These are phyloP conservation scores for Parapristionchus giblindavisi DNA, from an alignment of 2,888 invertebrate genomes.

Conservation along the genomic window DNA sequence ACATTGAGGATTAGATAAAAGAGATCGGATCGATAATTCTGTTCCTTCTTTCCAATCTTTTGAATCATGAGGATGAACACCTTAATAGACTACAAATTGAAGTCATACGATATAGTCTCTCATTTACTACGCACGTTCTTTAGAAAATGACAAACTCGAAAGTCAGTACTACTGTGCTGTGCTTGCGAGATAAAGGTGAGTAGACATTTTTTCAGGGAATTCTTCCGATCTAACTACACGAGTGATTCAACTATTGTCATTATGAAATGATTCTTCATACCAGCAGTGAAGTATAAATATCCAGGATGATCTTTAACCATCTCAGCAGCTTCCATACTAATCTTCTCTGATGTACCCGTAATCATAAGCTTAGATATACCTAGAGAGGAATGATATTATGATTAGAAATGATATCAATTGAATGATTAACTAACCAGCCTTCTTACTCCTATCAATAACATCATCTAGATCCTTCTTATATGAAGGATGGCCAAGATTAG, in stretches of 20 bases:
- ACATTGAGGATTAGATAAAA: constrained; percentile 81
- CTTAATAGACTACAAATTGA: constrained; percentile 41
- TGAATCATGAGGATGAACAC: constrained; percentile 68
- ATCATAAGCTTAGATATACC: constrained; percentile 65
- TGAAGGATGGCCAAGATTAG: constrained; percentile 63
- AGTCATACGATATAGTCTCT: neutral
- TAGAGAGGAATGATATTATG: constrained; percentile 20
- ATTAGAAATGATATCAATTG: no score
- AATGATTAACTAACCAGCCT: constrained; percentile 58
- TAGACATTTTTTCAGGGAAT: neutral
- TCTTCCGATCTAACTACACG: no score
- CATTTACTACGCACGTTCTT: neutral
- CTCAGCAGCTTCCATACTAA: constrained; percentile 52
- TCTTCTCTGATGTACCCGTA: constrained; percentile 62
- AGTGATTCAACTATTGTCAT: no score
- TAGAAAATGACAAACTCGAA: no score
- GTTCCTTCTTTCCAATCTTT: constrained; percentile 59
- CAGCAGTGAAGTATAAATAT: constrained; percentile 67
- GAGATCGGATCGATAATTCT: neutral
- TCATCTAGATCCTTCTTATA: constrained; percentile 56
- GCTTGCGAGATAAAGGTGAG: neutral
- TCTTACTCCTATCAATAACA: constrained; percentile 60
- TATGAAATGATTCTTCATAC: constrained; percentile 39
- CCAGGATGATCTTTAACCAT: constrained; percentile 55
- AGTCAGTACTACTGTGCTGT: no score